These are phyloP conservation scores for Channa argus DNA, from an alignment of 2,113 vertebrate species.

Conservation along the genomic window DNA sequence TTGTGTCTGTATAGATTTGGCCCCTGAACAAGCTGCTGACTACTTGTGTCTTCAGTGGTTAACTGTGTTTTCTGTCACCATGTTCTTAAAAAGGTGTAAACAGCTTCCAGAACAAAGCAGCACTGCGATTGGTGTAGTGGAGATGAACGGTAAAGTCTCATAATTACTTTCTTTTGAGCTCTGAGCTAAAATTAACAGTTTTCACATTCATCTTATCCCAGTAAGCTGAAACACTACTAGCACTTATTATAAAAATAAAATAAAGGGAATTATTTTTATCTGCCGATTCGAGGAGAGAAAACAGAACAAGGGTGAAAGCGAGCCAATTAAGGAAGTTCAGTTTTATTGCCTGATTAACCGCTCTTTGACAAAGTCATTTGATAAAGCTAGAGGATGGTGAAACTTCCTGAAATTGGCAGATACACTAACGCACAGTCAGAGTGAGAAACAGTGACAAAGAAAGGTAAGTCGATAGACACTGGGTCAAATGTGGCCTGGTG, in stretches of 20 bases:
- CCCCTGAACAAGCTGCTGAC: constrained; percentile 10
- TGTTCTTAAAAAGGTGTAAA: background rate
- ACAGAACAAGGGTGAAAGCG: constrained; percentile 28
- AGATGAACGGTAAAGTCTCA: constrained; percentile 24
- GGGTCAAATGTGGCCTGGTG: constrained; percentile 57
- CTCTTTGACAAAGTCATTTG: constrained; percentile 56
- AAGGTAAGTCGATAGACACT: constrained; percentile 48
- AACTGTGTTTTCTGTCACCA: background rate
- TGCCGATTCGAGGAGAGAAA: constrained; percentile 31
- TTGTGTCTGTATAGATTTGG: constrained; percentile 19
- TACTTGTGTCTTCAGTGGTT: background rate
- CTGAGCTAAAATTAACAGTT: constrained; percentile 43
- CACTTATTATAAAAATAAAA: constrained; percentile 19
- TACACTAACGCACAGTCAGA: constrained; percentile 20
- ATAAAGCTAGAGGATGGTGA: constrained; percentile 35
- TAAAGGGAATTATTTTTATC: constrained; percentile 39
- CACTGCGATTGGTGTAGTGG: background rate
- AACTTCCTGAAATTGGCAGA: constrained; percentile 66
- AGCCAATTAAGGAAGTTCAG: constrained; percentile 63
- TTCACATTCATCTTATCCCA: constrained; percentile 38
- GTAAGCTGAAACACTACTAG: constrained; percentile 31
- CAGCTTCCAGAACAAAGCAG: background rate
- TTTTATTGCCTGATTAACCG: constrained; percentile 51
- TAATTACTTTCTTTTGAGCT: constrained; percentile 29
- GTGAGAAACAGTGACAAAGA: constrained; percentile 25